These are phyloP conservation scores for Ecliptopera silaceata DNA, from an alignment of 2,888 invertebrate genomes.

Conservation along the genomic window DNA sequence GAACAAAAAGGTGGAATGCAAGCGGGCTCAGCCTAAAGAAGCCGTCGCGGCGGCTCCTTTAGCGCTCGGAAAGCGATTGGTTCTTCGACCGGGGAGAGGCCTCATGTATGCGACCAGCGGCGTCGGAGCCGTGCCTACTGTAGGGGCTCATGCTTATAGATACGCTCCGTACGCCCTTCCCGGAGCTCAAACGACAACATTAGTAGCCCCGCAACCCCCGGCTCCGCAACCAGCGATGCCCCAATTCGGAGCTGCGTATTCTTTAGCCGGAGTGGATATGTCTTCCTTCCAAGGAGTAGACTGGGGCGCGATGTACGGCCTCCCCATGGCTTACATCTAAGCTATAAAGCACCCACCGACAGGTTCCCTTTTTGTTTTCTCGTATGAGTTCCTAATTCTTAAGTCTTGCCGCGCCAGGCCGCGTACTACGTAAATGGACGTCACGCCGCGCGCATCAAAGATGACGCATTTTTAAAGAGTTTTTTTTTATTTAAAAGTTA, in stretches of 20 bases:
- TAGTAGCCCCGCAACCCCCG: constrained; percentile 78
- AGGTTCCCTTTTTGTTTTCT: constrained; percentile 47
- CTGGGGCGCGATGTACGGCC: constrained; percentile 96
- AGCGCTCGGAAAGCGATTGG: constrained; percentile 88
- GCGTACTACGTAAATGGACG: constrained; percentile 31
- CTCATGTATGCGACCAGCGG: constrained; percentile 80
- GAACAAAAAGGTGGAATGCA: constrained; percentile 95
- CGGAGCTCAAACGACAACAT: constrained; percentile 54
- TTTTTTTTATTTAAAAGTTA: constrained; percentile 50
- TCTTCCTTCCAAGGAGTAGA: constrained; percentile 95
- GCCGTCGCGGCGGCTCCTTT: constrained; percentile 87
- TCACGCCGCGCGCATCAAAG: constrained; percentile 60
- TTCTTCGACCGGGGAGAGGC: constrained; percentile 87
- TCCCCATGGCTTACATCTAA: constrained; percentile 94
- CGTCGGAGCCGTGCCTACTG: constrained; percentile 58
- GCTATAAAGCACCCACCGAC: constrained; percentile 45
- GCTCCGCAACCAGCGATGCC: constrained; percentile 84
- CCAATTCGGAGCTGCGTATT: constrained; percentile 88
- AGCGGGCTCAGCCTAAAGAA: constrained; percentile 96
- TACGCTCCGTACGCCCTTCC: constrained; percentile 82
- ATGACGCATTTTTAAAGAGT: constrained; percentile 66
- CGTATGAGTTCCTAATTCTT: constrained; percentile 43
- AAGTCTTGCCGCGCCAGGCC: constrained; percentile 55
- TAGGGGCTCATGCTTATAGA: constrained; percentile 73
- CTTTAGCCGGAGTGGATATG: constrained; percentile 95